Evolutionary conservation across 2,888 invertebrate species (phyloP).

Genomic region (Nomada fucata): DNA sequence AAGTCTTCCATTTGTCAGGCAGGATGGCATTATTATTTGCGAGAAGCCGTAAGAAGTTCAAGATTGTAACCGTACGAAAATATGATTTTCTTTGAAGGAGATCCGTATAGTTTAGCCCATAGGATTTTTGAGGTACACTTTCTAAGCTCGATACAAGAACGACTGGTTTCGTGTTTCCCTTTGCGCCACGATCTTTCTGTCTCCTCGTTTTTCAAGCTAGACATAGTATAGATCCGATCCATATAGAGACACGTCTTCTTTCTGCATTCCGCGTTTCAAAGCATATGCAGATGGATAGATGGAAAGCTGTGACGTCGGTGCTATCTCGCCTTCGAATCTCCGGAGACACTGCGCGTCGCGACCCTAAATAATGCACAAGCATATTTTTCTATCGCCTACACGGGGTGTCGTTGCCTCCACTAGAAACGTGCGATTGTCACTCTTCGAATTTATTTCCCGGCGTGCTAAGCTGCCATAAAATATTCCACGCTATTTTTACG

Average conservation of each 20-base stretch:
- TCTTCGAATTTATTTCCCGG: constrained; percentile 58
- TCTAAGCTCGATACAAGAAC: constrained; percentile 1
- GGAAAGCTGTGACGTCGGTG: constrained; percentile 79
- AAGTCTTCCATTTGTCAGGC: too few relatives aligned
- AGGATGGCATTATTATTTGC: too few relatives aligned
- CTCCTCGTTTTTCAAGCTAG: constrained; percentile 53
- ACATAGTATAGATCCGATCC: constrained; percentile 64
- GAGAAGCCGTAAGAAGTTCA: too few relatives aligned
- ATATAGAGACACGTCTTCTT: constrained; percentile 57
- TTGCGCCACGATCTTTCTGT: constrained; percentile 53
- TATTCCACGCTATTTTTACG: constrained; percentile 14
- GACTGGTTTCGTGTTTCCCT: constrained; percentile 34
- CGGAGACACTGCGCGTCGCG: constrained; percentile 75
- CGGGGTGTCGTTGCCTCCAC: constrained; percentile 60
- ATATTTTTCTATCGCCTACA: constrained; percentile 77
- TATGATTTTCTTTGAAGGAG: neutral
- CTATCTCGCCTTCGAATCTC: constrained; percentile 75
- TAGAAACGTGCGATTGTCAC: constrained; percentile 67
- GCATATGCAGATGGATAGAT: constrained; percentile 82
- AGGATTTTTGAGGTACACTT: constrained; percentile 1
- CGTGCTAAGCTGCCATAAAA: constrained; percentile 9
- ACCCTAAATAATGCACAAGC: constrained; percentile 80
- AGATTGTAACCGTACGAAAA: too few relatives aligned
- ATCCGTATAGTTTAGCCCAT: neutral
- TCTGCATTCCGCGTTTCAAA: constrained; percentile 72